Percentiles rank a stretch among this genome's conserved stretches.
phyloP scores from a whole-genome alignment of 2,888 invertebrate species.

The Oligia fasciuncula region DNA sequence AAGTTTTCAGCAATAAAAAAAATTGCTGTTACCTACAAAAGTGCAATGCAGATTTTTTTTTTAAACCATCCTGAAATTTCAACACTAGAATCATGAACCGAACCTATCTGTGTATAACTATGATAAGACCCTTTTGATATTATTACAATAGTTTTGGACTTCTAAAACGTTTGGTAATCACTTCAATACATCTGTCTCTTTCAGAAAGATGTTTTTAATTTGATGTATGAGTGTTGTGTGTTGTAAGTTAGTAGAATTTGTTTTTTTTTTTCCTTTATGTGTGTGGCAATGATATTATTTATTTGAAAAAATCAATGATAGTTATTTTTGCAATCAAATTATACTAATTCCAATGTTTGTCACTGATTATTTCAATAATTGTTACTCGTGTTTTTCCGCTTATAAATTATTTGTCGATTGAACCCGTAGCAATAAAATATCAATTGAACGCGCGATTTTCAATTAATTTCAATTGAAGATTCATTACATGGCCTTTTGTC shows the following conservation, averaged over 20 bases:
- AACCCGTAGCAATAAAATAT: background rate
- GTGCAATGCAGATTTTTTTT: background rate
- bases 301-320: slow-evolving; percentile 18
- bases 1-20: background rate
- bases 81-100: background rate
- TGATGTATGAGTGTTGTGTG: background rate
- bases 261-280: no score
- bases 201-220: background rate
- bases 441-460: background rate
- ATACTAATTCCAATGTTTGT: background rate
- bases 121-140: background rate
- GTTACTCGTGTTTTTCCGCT: slow-evolving; percentile 6
- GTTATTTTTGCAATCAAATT: background rate
- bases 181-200: background rate
- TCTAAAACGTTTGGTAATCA: background rate
- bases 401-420: background rate
- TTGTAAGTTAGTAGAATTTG: background rate
- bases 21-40: background rate
- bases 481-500: slow-evolving; percentile 34
- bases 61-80: background rate
- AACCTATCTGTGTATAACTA: no score
- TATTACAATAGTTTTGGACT: background rate
- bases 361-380: slow-evolving; percentile 22
- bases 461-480: slow-evolving; percentile 12
- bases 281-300: background rate